Conservation (phyloP, 2,888 invertebrate genomes). For the Apotomis turbidana region DNA sequence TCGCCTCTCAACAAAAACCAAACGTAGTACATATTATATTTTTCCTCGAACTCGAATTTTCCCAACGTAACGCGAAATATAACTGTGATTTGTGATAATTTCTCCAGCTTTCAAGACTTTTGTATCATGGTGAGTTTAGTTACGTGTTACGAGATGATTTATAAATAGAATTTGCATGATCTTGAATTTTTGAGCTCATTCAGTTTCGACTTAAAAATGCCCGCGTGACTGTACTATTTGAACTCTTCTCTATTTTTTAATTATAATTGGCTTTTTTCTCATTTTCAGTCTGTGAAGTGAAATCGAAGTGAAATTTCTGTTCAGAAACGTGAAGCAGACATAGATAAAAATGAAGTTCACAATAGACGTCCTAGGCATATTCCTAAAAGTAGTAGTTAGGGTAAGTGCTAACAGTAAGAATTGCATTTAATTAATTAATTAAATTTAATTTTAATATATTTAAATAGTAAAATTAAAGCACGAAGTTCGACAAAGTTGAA, state of each 20-base stretch:
- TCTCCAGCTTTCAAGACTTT: slow-evolving; percentile 33
- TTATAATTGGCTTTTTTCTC: slow-evolving; percentile 57
- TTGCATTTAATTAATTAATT: no score
- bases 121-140: slow-evolving; percentile 58
- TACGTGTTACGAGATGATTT: slow-evolving; percentile 41
- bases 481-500: no score
- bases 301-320: slow-evolving; percentile 61
- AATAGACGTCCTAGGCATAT: slow-evolving; percentile 78
- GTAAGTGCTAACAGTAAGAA: slow-evolving; percentile 59
- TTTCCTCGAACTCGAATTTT: slow-evolving; percentile 70
- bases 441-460: no score
- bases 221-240: slow-evolving; percentile 46
- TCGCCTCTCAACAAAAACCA: slow-evolving; percentile 71
- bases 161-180: slow-evolving; percentile 54
- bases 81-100: slow-evolving; percentile 47
- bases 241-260: slow-evolving; percentile 27
- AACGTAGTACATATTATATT: slow-evolving; percentile 81
- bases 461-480: no score
- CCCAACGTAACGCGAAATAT: slow-evolving; percentile 57
- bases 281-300: slow-evolving; percentile 74
- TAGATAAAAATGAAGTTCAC: slow-evolving; percentile 78
- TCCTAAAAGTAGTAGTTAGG: slow-evolving; percentile 80
- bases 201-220: slow-evolving; percentile 45
- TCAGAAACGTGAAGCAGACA: slow-evolving; percentile 43
- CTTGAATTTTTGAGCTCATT: slow-evolving; percentile 50